Conservation (phyloP, 2,888 invertebrate genomes). For the Perizoma affinitatum region DNA sequence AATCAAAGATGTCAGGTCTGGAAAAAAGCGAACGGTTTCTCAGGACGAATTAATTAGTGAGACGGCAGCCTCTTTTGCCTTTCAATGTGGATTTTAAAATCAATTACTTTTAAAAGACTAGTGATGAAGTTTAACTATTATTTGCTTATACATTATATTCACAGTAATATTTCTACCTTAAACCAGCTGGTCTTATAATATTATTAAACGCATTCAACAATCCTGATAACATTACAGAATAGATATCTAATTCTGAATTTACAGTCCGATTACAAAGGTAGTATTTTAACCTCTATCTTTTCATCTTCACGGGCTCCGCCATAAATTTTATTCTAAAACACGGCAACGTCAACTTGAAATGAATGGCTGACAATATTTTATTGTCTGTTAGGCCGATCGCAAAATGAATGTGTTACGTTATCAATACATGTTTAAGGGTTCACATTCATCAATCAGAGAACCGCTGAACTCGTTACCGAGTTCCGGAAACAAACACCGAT, state of each 20-base stretch:
- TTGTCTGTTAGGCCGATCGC: constrained; percentile 49
- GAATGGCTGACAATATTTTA: constrained; percentile 52
- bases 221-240: constrained; percentile 8
- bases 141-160: no score
- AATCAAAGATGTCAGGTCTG: constrained; percentile 63
- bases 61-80: constrained; percentile 53
- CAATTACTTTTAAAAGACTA: neutral
- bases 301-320: constrained; percentile 26
- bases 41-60: constrained; percentile 67
- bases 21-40: constrained; percentile 58
- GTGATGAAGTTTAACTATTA: no score
- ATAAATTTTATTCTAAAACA: constrained; percentile 41
- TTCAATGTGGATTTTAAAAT: constrained; percentile 48
- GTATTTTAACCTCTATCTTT: constrained; percentile 28
- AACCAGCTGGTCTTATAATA: no score
- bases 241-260: constrained; percentile 15
- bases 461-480: constrained; percentile 78
- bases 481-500: constrained; percentile 58
- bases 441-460: constrained; percentile 77
- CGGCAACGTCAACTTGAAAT: constrained; percentile 43
- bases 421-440: constrained; percentile 63
- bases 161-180: no score
- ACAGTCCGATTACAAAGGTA: constrained; percentile 21
- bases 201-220: neutral
- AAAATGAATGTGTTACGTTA: constrained; percentile 67